Percentiles rank a stretch among this genome's conserved stretches.
These are phyloP conservation scores for Rhagoletis zephyria DNA, from an alignment of 1,140 invertebrate species.

Conservation along the genomic window DNA sequence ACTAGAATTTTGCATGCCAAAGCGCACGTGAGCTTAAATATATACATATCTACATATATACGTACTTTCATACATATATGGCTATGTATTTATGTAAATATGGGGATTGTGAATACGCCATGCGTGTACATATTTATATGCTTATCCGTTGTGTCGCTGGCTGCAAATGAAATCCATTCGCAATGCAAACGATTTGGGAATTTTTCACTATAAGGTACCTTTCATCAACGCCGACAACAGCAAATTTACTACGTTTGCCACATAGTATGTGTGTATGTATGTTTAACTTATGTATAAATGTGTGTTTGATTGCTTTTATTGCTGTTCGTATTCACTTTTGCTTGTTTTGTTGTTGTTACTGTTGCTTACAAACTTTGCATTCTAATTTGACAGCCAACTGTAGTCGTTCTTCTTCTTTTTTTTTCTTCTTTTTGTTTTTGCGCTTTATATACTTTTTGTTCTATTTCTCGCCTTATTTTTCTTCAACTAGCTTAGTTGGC, in stretches of 20 bases:
- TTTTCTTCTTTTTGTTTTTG: conserved; percentile 43
- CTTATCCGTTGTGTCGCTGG: not conserved
- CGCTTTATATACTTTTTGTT: not conserved
- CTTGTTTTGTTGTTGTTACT: conserved; percentile 16
- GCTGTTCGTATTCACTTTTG: conserved; percentile 51
- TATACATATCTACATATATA: not conserved
- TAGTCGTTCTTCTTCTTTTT: conserved; percentile 60
- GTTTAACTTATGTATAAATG: conserved; percentile 52
- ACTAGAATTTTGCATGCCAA: conserved; percentile 8
- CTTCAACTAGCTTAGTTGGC: not conserved
- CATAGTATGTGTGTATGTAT: conserved; percentile 54
- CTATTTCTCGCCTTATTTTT: not conserved
- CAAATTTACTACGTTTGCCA: conserved; percentile 8
- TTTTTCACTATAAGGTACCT: conserved; percentile 56
- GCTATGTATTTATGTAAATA: too few relatives aligned
- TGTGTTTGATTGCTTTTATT: conserved; percentile 58
- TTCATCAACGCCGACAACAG: conserved; percentile 34
- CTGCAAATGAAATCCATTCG: conserved; percentile 37
- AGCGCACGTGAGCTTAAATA: not conserved
- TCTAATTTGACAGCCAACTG: conserved; percentile 67
- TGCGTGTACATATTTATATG: not conserved
- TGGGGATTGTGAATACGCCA: too few relatives aligned
- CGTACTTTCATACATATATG: too few relatives aligned
- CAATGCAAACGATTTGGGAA: conserved; percentile 35
- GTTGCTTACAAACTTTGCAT: conserved; percentile 68